phyloP scores from a whole-genome alignment of 2,113 vertebrate genomes.

The Sceloporus tristichus region DNA sequence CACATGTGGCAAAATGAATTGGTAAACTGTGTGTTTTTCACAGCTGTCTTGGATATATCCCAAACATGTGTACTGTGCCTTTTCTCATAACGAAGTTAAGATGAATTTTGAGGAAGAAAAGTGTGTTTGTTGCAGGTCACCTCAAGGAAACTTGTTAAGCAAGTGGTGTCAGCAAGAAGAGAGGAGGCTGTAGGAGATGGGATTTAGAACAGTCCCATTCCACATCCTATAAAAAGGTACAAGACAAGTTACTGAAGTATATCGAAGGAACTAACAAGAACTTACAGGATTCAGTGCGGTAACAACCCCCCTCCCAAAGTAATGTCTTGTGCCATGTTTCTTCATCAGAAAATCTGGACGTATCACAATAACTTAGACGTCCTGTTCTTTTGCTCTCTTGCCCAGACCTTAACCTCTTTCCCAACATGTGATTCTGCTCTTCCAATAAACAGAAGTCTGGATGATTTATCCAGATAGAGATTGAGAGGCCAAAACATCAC shows the following conservation, averaged over 20 bases:
- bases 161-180: not conserved
- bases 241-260: not conserved
- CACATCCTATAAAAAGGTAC: not conserved
- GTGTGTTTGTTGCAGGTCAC: not conserved
- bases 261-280: not conserved
- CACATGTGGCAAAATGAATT: conserved; percentile 32
- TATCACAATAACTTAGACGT: not conserved
- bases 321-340: not conserved
- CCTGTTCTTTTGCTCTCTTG: not conserved
- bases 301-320: not conserved
- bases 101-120: not conserved
- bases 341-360: too few species aligned
- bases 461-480: not conserved
- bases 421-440: not conserved
- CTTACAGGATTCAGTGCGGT: not conserved
- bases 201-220: not conserved
- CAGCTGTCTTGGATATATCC: conserved; percentile 10
- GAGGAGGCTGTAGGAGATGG: not conserved
- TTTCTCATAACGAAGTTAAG: not conserved
- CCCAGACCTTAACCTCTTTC: not conserved
- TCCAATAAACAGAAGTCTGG: too few species aligned
- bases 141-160: not conserved
- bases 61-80: not conserved
- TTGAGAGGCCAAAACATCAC: not conserved
- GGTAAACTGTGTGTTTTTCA: conserved; percentile 13